These are phyloP conservation scores for Eucidaris tribuloides DNA, from an alignment of 35 echinoderm and acorn worm species.

Conservation along the genomic window DNA sequence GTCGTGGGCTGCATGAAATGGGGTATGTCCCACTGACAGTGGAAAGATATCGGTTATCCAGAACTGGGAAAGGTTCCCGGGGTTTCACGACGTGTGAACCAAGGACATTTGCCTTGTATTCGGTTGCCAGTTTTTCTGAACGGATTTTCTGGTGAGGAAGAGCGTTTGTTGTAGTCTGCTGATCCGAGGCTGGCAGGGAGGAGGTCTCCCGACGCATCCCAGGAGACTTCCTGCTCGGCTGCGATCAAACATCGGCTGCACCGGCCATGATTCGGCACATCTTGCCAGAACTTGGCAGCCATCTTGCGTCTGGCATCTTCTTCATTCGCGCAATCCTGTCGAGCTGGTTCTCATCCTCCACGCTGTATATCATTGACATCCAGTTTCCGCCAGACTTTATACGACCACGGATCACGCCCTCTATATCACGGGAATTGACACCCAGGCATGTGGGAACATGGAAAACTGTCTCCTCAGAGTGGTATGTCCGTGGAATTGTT, in stretches of 20 bases:
- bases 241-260: constrained; percentile 68
- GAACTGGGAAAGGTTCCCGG: background rate
- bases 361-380: constrained; percentile 30
- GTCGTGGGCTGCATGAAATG: constrained; percentile 99
- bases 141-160: background rate
- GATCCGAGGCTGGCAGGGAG: constrained; percentile 3
- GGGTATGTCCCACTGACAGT: too few species aligned
- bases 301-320: constrained; percentile 82
- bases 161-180: background rate
- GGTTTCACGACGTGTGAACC: constrained; percentile 21
- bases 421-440: constrained; percentile 30
- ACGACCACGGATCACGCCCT: constrained; percentile 60
- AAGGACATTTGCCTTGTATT: constrained; percentile 22
- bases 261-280: constrained; percentile 67
- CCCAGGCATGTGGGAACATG: constrained; percentile 42
- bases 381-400: constrained; percentile 61
- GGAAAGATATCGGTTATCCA: too few species aligned
- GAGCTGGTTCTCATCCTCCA: background rate
- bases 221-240: background rate
- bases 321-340: constrained; percentile 32
- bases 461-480: constrained; percentile 9
- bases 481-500: background rate
- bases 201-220: background rate
- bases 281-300: constrained; percentile 77
- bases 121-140: constrained; percentile 4